Percentiles rank a stretch among this genome's conserved stretches.
Evolutionary conservation across 53 echinoderm and acorn worm genomes (phyloP).

Genomic region (Holothuria scabra): DNA sequence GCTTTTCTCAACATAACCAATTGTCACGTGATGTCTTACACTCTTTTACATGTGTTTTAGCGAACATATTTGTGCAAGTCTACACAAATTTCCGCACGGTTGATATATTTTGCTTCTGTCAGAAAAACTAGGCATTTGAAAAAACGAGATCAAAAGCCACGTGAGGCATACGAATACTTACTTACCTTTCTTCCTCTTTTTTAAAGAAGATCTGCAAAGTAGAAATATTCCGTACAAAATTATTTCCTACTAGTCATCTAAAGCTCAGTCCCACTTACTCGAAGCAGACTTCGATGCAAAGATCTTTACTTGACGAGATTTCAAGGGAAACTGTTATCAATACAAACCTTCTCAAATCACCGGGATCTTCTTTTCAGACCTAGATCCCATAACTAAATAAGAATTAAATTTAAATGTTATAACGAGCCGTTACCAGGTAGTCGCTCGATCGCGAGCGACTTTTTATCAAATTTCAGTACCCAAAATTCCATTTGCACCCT

Average conservation of each 20-base stretch:
- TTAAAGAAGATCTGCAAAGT: neutral
- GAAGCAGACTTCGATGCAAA: neutral
- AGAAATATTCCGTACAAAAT: constrained; percentile 4
- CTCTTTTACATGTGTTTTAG: no score
- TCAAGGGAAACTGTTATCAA: constrained; percentile 18
- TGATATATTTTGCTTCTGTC: no score
- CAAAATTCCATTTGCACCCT: constrained; percentile 54
- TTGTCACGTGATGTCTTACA: no score
- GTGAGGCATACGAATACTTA: no score
- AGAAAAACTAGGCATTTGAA: no score
- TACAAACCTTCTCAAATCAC: neutral
- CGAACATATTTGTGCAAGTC: no score
- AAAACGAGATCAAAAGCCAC: no score
- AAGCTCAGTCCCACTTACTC: no score
- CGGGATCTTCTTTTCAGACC: neutral
- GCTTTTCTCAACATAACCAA: no score
- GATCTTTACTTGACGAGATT: constrained; percentile 25
- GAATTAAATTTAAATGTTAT: constrained; percentile 52
- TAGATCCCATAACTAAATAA: constrained; percentile 48
- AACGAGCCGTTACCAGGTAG: constrained; percentile 43
- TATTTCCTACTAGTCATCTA: neutral
- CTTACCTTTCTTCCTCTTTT: constrained; percentile 7
- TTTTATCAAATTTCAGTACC: constrained; percentile 55
- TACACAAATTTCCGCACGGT: no score
- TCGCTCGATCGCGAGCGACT: constrained; percentile 51